Percentiles rank a stretch among this genome's conserved stretches.
These are phyloP conservation scores for Xylocopa sonorina DNA, from an alignment of 1,140 invertebrate species.

Conservation along the genomic window DNA sequence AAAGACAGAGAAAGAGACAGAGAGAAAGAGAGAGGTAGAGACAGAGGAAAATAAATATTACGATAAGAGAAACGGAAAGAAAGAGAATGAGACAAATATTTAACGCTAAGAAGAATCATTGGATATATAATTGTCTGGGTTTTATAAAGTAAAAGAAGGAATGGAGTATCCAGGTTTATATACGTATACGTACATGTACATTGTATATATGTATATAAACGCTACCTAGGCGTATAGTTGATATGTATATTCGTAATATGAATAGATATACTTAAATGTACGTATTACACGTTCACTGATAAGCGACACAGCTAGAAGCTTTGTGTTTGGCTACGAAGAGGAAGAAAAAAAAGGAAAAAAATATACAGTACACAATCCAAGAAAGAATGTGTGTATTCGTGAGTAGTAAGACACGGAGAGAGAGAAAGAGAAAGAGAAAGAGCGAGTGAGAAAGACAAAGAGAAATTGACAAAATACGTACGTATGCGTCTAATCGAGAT, in stretches of 20 bases:
- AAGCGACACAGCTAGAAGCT: constrained; percentile 80
- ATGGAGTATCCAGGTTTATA: constrained; percentile 28
- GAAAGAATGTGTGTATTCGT: constrained; percentile 54
- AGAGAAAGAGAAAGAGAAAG: not conserved
- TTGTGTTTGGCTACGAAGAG: constrained; percentile 72
- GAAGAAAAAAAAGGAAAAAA: no score
- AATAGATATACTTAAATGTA: constrained; percentile 46
- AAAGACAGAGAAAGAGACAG: constrained; percentile 29
- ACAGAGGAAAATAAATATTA: constrained; percentile 14
- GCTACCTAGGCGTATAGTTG: constrained; percentile 14
- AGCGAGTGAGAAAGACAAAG: not conserved
- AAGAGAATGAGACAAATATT: constrained; percentile 71
- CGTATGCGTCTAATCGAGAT: constrained; percentile 39
- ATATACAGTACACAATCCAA: constrained; percentile 61
- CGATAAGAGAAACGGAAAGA: constrained; percentile 33
- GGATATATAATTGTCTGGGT: constrained; percentile 65
- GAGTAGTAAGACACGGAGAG: constrained; percentile 15
- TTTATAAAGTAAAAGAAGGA: constrained; percentile 65
- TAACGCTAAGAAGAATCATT: constrained; percentile 74
- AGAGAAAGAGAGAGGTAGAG: constrained; percentile 3
- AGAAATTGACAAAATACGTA: constrained; percentile 26
- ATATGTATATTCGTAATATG: constrained; percentile 17
- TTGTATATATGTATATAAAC: constrained; percentile 46
- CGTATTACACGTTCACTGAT: constrained; percentile 71
- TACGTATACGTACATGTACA: constrained; percentile 36